Evolutionary conservation across 2,797 vertebrate genomes (phyloP).

Genomic region (Prunella strophiata): DNA sequence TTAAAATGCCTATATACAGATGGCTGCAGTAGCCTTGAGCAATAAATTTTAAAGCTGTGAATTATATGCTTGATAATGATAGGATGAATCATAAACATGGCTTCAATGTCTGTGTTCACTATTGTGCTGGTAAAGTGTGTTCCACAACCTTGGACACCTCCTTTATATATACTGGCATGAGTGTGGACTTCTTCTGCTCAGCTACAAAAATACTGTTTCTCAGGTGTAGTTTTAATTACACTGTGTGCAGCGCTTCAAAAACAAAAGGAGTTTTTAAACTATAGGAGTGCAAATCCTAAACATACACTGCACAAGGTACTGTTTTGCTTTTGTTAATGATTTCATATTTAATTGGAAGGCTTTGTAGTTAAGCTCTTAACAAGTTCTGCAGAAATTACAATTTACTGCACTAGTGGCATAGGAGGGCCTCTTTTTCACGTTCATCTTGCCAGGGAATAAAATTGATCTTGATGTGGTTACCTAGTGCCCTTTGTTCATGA

Average conservation of each 20-base stretch:
- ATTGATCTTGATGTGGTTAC: not conserved
- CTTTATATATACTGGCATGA: not conserved
- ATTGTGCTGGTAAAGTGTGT: not conserved
- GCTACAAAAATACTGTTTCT: not conserved
- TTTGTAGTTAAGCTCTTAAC: slow-evolving; percentile 41
- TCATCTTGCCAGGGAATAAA: not conserved
- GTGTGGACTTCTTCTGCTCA: not conserved
- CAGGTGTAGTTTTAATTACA: not conserved
- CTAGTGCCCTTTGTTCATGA: not conserved
- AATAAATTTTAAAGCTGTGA: not conserved
- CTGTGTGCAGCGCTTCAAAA: not conserved
- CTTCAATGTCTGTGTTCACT: not conserved
- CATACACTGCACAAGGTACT: not conserved
- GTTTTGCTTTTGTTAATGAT: not conserved
- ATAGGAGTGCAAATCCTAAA: not conserved
- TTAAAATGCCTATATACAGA: not conserved
- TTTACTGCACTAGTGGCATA: not conserved
- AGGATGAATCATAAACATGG: not conserved
- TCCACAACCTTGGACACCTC: not conserved
- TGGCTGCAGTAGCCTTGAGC: not conserved
- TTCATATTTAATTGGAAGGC: slow-evolving; percentile 16
- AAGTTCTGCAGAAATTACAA: slow-evolving; percentile 39
- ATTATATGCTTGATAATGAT: not conserved
- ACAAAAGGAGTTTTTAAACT: not conserved
- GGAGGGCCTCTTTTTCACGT: not conserved